Percentiles rank a stretch among this genome's conserved stretches.
Conservation (phyloP, 1,140 invertebrate species). For the Brachionus calyciflorus region DNA sequence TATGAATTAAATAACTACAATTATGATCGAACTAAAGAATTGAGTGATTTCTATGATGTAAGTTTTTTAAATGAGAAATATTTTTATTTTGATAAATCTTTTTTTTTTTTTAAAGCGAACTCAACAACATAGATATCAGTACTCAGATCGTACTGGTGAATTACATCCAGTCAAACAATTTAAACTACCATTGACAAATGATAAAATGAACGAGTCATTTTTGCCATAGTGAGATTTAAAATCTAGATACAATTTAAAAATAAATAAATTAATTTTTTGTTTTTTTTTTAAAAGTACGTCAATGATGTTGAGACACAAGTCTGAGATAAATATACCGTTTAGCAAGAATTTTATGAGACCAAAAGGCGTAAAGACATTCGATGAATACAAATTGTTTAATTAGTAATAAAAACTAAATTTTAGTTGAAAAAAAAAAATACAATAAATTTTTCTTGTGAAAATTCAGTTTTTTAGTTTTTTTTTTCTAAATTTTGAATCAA, state of each 20-base stretch:
- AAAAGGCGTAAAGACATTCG: conserved; percentile 27
- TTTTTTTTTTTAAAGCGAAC: conserved; percentile 52
- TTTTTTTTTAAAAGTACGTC: neutral
- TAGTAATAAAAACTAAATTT: too few relatives aligned
- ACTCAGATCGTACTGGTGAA: conserved; percentile 57
- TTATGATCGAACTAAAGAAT: conserved; percentile 57
- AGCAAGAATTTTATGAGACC: conserved; percentile 38
- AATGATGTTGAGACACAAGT: conserved; percentile 38
- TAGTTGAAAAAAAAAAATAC: too few relatives aligned
- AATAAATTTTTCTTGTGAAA: too few relatives aligned
- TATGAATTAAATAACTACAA: conserved; percentile 58
- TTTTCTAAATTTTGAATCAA: too few relatives aligned
- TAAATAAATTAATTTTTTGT: neutral
- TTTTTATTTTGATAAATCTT: neutral
- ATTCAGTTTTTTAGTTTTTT: too few relatives aligned
- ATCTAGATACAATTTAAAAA: neutral
- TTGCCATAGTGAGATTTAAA: conserved; percentile 31
- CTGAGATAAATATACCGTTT: conserved; percentile 38
- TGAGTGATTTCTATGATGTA: conserved; percentile 55
- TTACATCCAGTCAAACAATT: conserved; percentile 56
- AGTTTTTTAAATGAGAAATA: conserved; percentile 5
- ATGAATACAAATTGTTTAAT: conserved; percentile 29
- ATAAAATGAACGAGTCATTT: conserved; percentile 37
- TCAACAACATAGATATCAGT: conserved; percentile 58
- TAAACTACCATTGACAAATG: conserved; percentile 51